Evolutionary conservation across 2,888 invertebrate species (phyloP).

Genomic region (Invenusta paracnida): DNA sequence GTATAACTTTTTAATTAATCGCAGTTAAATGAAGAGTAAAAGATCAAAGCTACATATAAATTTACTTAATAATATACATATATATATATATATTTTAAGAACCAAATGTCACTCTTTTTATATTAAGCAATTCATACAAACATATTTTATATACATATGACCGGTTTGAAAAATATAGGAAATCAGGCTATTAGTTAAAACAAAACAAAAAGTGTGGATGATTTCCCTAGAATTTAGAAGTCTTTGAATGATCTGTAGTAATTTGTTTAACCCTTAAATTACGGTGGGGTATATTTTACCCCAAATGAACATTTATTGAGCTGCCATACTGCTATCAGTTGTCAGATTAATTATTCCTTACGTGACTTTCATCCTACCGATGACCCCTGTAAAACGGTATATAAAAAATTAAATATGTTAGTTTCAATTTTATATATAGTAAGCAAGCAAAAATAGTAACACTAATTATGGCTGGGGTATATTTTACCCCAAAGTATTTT

Average conservation of each 20-base stretch:
- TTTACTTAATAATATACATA: neutral
- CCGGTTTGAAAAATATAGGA: too few relatives aligned
- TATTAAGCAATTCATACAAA: neutral
- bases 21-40: neutral
- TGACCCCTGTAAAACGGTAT: slow-evolving; percentile 4
- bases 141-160: neutral
- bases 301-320: neutral
- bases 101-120: neutral
- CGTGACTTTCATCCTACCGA: neutral
- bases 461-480: neutral
- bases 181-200: too few relatives aligned
- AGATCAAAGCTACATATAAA: neutral
- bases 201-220: too few relatives aligned
- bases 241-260: too few relatives aligned
- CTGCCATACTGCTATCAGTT: neutral
- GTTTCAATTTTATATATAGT: neutral
- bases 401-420: slow-evolving; percentile 9
- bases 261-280: neutral
- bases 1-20: neutral
- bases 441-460: neutral
- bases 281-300: slow-evolving; percentile 18
- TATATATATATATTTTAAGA: neutral
- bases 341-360: neutral
- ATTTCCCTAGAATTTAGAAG: too few relatives aligned
- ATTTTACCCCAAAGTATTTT: neutral